Base-by-base conservation (phyloP, 2,888 invertebrate species). In the Apamea epomidion region DNA sequence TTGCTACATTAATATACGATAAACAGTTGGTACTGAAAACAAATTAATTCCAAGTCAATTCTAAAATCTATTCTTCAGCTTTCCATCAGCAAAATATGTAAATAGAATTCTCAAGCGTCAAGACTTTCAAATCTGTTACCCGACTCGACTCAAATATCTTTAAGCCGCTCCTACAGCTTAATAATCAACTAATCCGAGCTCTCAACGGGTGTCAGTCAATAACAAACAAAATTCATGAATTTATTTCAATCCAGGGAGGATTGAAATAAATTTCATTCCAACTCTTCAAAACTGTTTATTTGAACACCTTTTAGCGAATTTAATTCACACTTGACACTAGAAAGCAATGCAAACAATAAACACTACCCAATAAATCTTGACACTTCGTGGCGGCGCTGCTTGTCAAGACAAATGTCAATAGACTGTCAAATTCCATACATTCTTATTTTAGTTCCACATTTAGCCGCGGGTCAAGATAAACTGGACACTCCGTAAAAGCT, bases 341-440 rank as follows among this genome's bases (percentile, higher is more conserved):
- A 91, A 85, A 84, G 84, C 74, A 83, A 74, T 69, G 80, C 76
- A 88, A 90, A 90, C 88, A 91, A 85, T 86, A 81, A 79, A 76
- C 70, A 80, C 3, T 18, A 70, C 3, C 81, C 73, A 67, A 65
- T 74, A 37, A 67, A 48, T 62, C 69, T 70, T 80, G 76, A 75
- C 14, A 80, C 73, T 74, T 67, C 2, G 16, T 16, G 16, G 1
- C 3, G 29, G 48, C 48, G 76, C 78, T 75, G 65, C 64, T 80
- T 58, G 74, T 51, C 14, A 37, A 64, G 18, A 16, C 25, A 64
- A 79, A 51, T 65, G 64, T 62, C 70, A 79, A 74, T 67, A 32
- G 21, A 51, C 37, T 71, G 73, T 73, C 83, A 80, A 67, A 68
- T 62, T 65, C 60, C 12, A 0, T 74, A 54, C 37, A 73, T 62